Base-by-base conservation (phyloP, 2,888 invertebrate species). In the Amiota minor region DNA sequence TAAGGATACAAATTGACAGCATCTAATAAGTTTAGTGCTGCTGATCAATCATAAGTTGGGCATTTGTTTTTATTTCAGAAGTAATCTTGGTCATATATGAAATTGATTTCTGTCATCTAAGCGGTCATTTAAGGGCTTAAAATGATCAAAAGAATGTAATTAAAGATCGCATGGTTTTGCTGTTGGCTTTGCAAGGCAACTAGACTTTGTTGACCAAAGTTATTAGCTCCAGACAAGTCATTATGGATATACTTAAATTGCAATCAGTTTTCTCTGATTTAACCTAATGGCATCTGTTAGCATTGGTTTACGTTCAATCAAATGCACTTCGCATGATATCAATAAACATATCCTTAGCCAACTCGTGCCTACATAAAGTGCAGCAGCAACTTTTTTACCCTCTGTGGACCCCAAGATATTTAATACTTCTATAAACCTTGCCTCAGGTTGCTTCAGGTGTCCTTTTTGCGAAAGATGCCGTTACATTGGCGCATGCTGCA, bases 1-100 rank as follows among this genome's bases (percentile, higher is more conserved):
- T 9, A 59, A 10, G 59, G 18, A 20, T 20, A 59, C 59, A 59
- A 20, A 11, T 16, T 16, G 80, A 80, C 80, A 81, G 84, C 77
- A 78, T 53, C 16, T 53, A 16, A 53, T 16, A 53, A 53, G 53
- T 16, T 78, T 82, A 35, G 78, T 73, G 73, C 20, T 35, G 18
- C 59, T 20, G 18, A 59, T 59, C 59, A 59, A 59, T 59, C 59
- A 59, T 59, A 20, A 16, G 16, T n/a, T n/a, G 53, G 14, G 8
- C n/a, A 8, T 53, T 53, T 53, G n/a, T 53, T 16, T 2, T 12
- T 16, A 14, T 53, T 53, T n/a, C 35, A 35, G 35, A 35, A 35
- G 35, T 35, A 35, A 35, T 35, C 16, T 53, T 53, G 14, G 12
- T 53, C 53, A 53, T 10, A 53, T 53, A 53, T 53, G 53, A 12